phyloP scores from a whole-genome alignment of 2,113 vertebrate species.

The Lichenostomus cassidix region DNA sequence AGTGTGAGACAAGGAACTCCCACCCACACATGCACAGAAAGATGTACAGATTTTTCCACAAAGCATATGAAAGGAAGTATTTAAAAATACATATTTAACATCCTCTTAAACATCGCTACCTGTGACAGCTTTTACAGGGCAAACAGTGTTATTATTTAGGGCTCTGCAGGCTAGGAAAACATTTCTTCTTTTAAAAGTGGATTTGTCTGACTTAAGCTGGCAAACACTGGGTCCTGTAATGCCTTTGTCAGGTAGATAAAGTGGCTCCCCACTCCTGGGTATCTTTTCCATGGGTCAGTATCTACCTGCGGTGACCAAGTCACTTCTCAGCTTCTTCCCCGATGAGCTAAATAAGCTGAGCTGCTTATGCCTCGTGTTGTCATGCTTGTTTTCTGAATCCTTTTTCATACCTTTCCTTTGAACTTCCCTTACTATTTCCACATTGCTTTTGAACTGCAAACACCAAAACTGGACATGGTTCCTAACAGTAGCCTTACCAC shows the following conservation, averaged over 20 bases:
- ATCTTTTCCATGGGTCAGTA: conserved; percentile 29
- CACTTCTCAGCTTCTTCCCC: conserved; percentile 6
- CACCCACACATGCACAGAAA: conserved; percentile 13
- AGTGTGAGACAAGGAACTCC: neutral
- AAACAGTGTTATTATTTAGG: conserved; percentile 18
- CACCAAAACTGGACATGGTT: conserved; percentile 9
- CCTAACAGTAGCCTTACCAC: neutral
- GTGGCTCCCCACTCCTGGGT: neutral
- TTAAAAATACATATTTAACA: conserved; percentile 5
- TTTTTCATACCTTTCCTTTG: conserved; percentile 58
- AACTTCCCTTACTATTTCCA: conserved; percentile 12
- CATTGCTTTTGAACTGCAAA: conserved; percentile 30
- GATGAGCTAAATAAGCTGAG: conserved; percentile 36
- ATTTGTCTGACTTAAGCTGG: conserved; percentile 26
- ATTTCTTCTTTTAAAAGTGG: neutral
- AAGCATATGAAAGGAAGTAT: neutral
- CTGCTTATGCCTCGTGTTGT: conserved; percentile 37
- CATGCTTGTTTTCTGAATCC: conserved; percentile 35
- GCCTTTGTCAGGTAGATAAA: conserved; percentile 20
- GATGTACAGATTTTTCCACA: neutral
- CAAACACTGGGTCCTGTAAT: neutral
- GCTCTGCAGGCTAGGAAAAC: neutral
- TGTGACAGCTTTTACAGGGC: neutral
- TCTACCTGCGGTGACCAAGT: conserved; percentile 2
- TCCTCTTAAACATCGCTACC: neutral